phyloP scores from a whole-genome alignment of 2,888 invertebrate genomes.

The Cantharis flavilabris region DNA sequence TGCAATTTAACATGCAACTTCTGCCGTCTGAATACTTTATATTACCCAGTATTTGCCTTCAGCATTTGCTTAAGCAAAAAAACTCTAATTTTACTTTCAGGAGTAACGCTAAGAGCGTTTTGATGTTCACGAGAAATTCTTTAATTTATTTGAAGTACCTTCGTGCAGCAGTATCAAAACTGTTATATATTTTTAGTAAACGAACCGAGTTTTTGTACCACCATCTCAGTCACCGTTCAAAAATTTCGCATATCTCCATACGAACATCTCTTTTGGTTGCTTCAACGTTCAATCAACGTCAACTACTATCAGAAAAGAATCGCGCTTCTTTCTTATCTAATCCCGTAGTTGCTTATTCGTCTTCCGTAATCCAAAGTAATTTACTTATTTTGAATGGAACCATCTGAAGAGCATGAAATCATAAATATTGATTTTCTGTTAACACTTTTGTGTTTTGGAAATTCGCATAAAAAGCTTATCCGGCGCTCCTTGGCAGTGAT shows the following conservation, averaged over 20 bases:
- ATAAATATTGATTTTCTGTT: neutral
- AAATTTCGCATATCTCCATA: neutral
- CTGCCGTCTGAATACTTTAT: neutral
- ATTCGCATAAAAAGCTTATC: neutral
- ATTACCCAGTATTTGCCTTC: neutral
- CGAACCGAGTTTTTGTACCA: neutral
- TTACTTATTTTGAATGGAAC: neutral
- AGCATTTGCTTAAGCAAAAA: neutral
- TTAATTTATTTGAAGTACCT: neutral
- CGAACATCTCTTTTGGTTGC: neutral
- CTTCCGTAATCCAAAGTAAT: neutral
- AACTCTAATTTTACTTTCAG: neutral
- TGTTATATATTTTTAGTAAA: neutral
- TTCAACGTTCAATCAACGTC: neutral
- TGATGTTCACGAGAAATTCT: neutral
- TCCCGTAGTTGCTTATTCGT: neutral
- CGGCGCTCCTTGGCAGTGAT: neutral
- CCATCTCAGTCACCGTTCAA: neutral
- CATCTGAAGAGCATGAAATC: neutral
- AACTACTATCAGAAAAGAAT: neutral
- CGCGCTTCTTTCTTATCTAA: neutral
- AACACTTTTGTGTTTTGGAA: neutral
- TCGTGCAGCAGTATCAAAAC: neutral
- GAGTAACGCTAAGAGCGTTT: neutral
- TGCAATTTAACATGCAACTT: neutral